phyloP scores from a whole-genome alignment of 2,888 invertebrate genomes.

The Oscheius sp. region DNA sequence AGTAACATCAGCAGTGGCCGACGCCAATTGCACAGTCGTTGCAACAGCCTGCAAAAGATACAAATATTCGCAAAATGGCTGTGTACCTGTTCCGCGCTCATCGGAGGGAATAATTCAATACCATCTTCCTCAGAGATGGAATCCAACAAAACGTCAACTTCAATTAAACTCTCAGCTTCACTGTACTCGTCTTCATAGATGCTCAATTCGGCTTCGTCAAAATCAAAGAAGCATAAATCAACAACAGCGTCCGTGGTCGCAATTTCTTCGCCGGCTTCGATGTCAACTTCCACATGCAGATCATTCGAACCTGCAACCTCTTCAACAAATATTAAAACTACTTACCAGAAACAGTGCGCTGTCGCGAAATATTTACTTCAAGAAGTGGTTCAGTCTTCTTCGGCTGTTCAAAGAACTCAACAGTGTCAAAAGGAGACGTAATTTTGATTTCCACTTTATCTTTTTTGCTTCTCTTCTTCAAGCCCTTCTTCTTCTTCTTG shows the following conservation, averaged over 20 bases:
- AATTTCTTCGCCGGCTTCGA: constrained; percentile 60
- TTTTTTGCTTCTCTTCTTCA: constrained; percentile 38
- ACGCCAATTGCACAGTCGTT: constrained; percentile 33
- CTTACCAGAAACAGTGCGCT: constrained; percentile 43
- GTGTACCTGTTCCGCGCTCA: constrained; percentile 38
- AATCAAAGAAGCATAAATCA: constrained; percentile 60
- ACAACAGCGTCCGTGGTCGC: constrained; percentile 60
- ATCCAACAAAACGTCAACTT: constrained; percentile 57
- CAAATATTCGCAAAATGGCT: not conserved
- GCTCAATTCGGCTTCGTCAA: constrained; percentile 57
- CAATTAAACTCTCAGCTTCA: constrained; percentile 45
- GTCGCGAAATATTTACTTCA: constrained; percentile 37
- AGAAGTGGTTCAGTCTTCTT: constrained; percentile 23
- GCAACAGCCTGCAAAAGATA: constrained; percentile 26
- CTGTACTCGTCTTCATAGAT: constrained; percentile 48
- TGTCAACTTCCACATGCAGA: constrained; percentile 57
- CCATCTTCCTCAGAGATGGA: constrained; percentile 53
- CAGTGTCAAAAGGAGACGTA: constrained; percentile 28
- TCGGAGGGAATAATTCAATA: constrained; percentile 47
- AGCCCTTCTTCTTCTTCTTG: constrained; percentile 50
- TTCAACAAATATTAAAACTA: too few species aligned
- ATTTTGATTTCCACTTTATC: constrained; percentile 38
- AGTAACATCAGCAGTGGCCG: constrained; percentile 33
- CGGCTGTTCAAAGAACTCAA: constrained; percentile 17
- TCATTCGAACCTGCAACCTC: constrained; percentile 45